Evolutionary conservation across 2,797 vertebrate species (phyloP), one percentile per base, ranked within the genome.

Genomic region (Coreius guichenoti): DNA sequence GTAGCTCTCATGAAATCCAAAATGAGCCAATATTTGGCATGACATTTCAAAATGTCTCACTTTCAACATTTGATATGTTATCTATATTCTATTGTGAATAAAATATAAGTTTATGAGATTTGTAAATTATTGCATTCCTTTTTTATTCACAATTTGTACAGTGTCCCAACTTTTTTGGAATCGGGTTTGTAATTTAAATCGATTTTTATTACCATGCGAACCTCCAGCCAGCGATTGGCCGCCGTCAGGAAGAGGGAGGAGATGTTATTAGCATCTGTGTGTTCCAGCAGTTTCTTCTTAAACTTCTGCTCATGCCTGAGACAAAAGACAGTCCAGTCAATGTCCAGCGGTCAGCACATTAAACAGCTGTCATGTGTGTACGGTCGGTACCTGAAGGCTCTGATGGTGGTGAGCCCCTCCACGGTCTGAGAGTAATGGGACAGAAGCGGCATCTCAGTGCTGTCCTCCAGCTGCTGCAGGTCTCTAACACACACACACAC

Each of bases 171-270:
- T n/a, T n/a, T n/a, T n/a, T n/a, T n/a, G n/a, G n/a, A n/a, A n/a
- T n/a, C n/a, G n/a, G n/a, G n/a, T n/a, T n/a, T n/a, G 31, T 78
- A 19, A n/a, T 23, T 3, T 56, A 26, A 6, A 43, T 51, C 5
- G 23, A 11, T 6, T 45, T 65, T 19, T 87, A 93, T 97, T 97
- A 96, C 98, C 98, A 99, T 99, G 83, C 98, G 97, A 89, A 99
- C 98, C 93, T 99, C 98, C 87, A 99, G 95, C 98, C 98, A 99
- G 29, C 98, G 97, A 92, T 99, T 99, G 90, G 98, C 98, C 8
- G 98, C 97, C 0, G 97, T 98, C 89, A 99, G 98, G 93, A 99
- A 99, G 76, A 99, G 97, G 29, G 98, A 99, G 86, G 98, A 96
- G 1, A 99, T 98, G 92, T 99, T 99, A 95, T 99, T 99, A 91